Conservation (phyloP, 2,888 invertebrate genomes). For the Hydraecia micacea region DNA sequence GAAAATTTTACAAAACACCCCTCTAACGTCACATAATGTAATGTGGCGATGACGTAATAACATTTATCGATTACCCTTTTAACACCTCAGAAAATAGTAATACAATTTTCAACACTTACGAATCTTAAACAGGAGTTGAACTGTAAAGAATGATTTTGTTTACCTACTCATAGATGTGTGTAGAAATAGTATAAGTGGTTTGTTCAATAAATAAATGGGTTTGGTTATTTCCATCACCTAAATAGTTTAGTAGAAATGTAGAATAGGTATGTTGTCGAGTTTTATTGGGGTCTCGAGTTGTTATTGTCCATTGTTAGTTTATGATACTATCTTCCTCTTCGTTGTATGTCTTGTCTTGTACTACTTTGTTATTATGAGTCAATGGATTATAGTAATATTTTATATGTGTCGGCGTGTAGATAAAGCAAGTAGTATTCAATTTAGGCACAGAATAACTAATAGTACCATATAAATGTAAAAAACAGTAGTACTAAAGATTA, state of each 20-base stretch:
- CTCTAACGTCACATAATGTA: conserved; percentile 24
- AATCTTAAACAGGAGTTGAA: conserved; percentile 11
- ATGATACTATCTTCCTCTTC: conserved; percentile 37
- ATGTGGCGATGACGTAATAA: conserved; percentile 27
- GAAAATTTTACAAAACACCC: conserved; percentile 25
- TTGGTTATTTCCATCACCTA: conserved; percentile 28
- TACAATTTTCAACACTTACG: conserved; percentile 19
- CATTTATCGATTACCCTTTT: conserved; percentile 22
- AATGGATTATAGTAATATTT: background rate
- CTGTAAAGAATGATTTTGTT: conserved; percentile 32
- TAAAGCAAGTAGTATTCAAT: background rate
- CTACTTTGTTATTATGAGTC: background rate
- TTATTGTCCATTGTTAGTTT: conserved; percentile 30
- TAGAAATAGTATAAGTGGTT: conserved; percentile 32
- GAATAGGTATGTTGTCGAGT: background rate
- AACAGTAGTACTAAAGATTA: no score
- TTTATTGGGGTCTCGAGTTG: conserved; percentile 7
- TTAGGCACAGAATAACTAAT: background rate
- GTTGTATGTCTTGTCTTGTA: background rate
- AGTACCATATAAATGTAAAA: no score
- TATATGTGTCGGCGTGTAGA: background rate
- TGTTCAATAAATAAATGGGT: conserved; percentile 27
- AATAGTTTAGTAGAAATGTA: conserved; percentile 9
- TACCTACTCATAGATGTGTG: background rate
- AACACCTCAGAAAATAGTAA: conserved; percentile 29